Evolutionary conservation across 1,140 invertebrate species (phyloP), one percentile per base, ranked within the genome.

Genomic region (Zaprionus vittiger): DNA sequence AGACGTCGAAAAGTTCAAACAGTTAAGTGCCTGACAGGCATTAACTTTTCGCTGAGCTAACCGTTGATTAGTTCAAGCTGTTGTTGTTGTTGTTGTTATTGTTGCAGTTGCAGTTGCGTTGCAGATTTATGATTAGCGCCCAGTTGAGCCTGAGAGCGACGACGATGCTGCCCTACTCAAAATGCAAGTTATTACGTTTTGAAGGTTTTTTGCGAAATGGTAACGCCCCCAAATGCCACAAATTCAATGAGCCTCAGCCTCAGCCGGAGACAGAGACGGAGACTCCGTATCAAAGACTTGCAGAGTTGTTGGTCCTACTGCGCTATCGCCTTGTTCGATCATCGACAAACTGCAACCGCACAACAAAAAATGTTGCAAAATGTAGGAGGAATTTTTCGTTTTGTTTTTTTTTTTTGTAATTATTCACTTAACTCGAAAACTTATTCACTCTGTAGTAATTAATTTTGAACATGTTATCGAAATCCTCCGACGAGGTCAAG

Each of bases 91-190:
- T 37, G 59, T 57, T 52, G n/a, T 37, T 47, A 31, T 22, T 44
- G 38, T 57, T 59, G n/a, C 37, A 38, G 73, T 69, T 68, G 67
- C 54, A 77, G 81, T 75, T 87, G 84, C 84, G 81, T 84, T 89
- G 81, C 80, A 89, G 84, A 87, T 87, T 87, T 87, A 87, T 87
- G 84, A 87, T 87, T 87, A 87, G 84, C 82, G 78, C 81, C 72
- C 80, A 56, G 80, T 66, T 80, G 17, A 76, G 70, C 73, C 56
- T 71, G 22, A 54, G 55, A 79, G 59, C 71, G 56, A 81, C 81
- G 79, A 47, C 73, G 78, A 65, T 67, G 73, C 47, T 89, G 84
- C 84, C 84, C 84, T 87, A 87, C 84, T 87, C 84, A 84, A 87
- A 87, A 87, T 89, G 84, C 84, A 87, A 87, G 84, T 89, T 87